Conservation (phyloP, 2,888 invertebrate genomes). For the Abrostola tripartita region DNA sequence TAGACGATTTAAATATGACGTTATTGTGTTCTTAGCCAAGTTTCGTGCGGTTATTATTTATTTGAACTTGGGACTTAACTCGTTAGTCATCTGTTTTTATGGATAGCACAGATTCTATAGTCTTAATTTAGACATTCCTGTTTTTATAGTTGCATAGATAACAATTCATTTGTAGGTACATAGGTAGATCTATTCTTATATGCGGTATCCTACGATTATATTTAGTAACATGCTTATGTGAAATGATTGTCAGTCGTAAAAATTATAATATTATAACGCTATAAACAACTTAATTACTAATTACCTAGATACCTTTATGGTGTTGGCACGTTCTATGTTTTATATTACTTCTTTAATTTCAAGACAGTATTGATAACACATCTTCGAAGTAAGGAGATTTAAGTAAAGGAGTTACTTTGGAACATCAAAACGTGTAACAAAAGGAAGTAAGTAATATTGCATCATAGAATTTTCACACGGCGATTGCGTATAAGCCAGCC, state of each 20-base stretch:
- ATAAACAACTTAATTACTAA: background rate
- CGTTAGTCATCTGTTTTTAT: background rate
- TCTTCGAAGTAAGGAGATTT: no score
- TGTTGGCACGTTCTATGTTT: background rate
- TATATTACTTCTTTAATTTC: background rate
- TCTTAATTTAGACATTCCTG: no score
- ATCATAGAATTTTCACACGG: no score
- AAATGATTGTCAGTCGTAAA: background rate
- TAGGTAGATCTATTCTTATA: no score
- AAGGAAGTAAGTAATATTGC: no score
- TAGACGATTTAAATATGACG: slow-evolving; percentile 22
- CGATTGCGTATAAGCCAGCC: no score
- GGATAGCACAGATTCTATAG: background rate
- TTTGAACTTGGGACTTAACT: slow-evolving; percentile 4
- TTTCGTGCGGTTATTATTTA: slow-evolving; percentile 1
- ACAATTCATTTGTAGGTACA: no score
- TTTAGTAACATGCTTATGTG: background rate
- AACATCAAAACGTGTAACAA: no score
- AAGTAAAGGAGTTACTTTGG: no score
- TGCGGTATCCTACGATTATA: no score
- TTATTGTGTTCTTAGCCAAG: background rate
- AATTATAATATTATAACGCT: background rate
- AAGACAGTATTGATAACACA: no score
- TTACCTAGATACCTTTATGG: background rate
- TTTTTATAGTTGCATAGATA: no score